These are phyloP conservation scores for Neodiprion fabricii DNA, from an alignment of 1,140 invertebrate genomes.

Conservation along the genomic window DNA sequence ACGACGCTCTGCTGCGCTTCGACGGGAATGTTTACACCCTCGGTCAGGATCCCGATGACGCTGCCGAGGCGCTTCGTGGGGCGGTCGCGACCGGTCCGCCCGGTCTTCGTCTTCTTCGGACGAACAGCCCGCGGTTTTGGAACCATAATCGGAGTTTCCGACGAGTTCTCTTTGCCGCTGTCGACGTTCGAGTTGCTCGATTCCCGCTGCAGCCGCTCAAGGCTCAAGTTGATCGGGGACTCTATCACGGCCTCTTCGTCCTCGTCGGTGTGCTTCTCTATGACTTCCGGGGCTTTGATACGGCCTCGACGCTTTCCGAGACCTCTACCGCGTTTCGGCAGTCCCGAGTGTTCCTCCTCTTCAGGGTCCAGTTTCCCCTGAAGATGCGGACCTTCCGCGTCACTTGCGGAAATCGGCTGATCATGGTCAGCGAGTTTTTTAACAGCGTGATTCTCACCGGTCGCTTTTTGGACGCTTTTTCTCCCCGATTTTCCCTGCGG, in stretches of 20 bases:
- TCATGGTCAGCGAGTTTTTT: not conserved
- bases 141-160: slow-evolving; percentile 44
- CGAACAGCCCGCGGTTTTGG: slow-evolving; percentile 48
- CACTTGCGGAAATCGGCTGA: not conserved
- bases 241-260: slow-evolving; percentile 17
- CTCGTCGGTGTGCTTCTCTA: slow-evolving; percentile 15
- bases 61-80: slow-evolving; percentile 47
- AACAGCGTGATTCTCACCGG: too few species aligned
- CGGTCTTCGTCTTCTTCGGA: slow-evolving; percentile 51
- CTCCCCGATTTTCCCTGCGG: too few species aligned
- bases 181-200: slow-evolving; percentile 56
- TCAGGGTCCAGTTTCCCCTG: not conserved
- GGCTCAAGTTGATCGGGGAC: slow-evolving; percentile 37
- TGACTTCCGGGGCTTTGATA: slow-evolving; percentile 12
- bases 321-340: slow-evolving; percentile 8
- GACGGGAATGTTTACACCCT: slow-evolving; percentile 55
- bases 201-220: slow-evolving; percentile 52
- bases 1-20: slow-evolving; percentile 53
- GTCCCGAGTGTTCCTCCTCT: not conserved
- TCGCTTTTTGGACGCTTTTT: too few species aligned
- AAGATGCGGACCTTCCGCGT: not conserved
- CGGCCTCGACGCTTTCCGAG: slow-evolving; percentile 22
- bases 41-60: slow-evolving; percentile 58
- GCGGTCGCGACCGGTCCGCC: slow-evolving; percentile 36
- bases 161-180: slow-evolving; percentile 58